Evolutionary conservation across 2,113 vertebrate genomes (phyloP), one percentile per base, ranked within the genome.

Genomic region (Phocoena phocoena): DNA sequence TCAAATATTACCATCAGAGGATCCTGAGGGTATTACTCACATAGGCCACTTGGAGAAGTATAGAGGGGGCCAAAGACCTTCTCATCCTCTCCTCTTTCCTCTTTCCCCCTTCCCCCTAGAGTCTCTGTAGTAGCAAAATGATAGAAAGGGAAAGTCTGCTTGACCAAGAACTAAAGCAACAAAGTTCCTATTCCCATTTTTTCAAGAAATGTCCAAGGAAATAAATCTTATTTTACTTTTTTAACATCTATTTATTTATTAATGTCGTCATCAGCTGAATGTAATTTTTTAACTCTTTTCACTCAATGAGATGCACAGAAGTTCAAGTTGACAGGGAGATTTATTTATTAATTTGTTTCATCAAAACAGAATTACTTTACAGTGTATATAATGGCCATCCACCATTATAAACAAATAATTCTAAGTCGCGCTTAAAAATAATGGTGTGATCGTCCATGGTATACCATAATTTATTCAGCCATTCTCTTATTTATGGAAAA

Each of bases 311-410:
- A 36, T 76, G 18, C 3, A 58, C 11, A 41, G 23, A 68, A 44
- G 41, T 60, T n/a, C 1, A 77, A 68, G 8, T 28, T 90, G 79
- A 63, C 70, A 14, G 28, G 67, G n/a, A 95, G 13, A n/a, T 82
- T 79, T 94, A 60, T 62, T 12, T 44, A 50, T 65, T 93, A 55
- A 41, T 84, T 95, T 60, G 26, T 85, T 70, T 58, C 93, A 93
- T 68, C 95, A 88, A 87, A 96, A 85, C 36, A 81, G 8, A n/a
- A 73, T 76, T 18, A 36, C n/a, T 58, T 68, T 76, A 83, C 3
- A 70, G 4, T 58, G 8, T 74, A 17, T 33, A 41, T 73, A 84
- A 90, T 26, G 71, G 20, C 10, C 93, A 63, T 53, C 4, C 3
- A 76, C 7, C 53, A 90, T 36, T 33, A 73, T 73, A 85, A 81